Percentiles rank a stretch among this genome's conserved stretches.
Evolutionary conservation across 2,888 invertebrate species (phyloP).

Genomic region (Lepidonotus clava): DNA sequence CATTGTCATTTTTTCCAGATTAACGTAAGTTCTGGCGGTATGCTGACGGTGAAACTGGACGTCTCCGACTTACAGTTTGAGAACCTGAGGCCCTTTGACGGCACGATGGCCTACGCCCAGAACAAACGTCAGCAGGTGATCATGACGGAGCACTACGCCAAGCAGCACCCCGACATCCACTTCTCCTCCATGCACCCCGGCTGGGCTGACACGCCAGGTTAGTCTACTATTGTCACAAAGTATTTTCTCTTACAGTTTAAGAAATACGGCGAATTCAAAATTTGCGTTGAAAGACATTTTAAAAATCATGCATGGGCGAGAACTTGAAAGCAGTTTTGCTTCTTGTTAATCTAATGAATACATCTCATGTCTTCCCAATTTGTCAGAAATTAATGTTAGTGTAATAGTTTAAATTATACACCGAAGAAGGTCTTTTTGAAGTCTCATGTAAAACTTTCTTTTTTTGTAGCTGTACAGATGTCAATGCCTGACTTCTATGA

Average conservation of each 20-base stretch:
- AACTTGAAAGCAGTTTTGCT: too few relatives aligned
- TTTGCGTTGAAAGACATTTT: too few relatives aligned
- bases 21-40: slow-evolving; percentile 81
- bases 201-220: slow-evolving; percentile 82
- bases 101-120: slow-evolving; percentile 81
- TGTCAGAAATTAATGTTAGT: too few relatives aligned
- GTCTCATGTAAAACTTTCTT: not conserved
- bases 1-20: slow-evolving; percentile 71
- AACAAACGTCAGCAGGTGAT: slow-evolving; percentile 81
- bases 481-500: slow-evolving; percentile 80
- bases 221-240: not conserved
- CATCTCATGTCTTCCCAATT: too few relatives aligned
- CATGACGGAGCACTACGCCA: slow-evolving; percentile 80
- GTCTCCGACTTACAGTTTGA: slow-evolving; percentile 80
- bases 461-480: slow-evolving; percentile 70
- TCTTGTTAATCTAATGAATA: too few relatives aligned
- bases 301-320: too few relatives aligned
- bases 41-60: slow-evolving; percentile 81
- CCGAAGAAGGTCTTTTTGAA: not conserved
- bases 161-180: slow-evolving; percentile 79
- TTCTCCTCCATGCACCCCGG: slow-evolving; percentile 82
- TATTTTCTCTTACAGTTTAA: too few relatives aligned
- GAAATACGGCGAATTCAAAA: too few relatives aligned
- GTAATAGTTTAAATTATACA: too few relatives aligned
- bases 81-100: slow-evolving; percentile 81